phyloP scores from a whole-genome alignment of 2,888 invertebrate species.

The Sisyra terminalis region DNA sequence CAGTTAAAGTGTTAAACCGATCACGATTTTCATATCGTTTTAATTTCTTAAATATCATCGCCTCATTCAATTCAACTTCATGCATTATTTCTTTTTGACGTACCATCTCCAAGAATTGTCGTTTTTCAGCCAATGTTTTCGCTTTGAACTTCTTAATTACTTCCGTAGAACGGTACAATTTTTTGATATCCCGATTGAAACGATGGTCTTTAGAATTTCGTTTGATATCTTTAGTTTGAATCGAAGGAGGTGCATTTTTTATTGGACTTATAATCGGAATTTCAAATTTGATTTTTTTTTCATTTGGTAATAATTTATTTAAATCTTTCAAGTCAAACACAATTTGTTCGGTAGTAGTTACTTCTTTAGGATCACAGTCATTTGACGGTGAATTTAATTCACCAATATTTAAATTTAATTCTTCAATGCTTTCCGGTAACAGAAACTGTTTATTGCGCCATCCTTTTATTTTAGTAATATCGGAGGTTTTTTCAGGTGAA shows the following conservation, averaged over 20 bases:
- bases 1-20: constrained; percentile 25
- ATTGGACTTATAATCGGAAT: constrained; percentile 20
- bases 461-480: constrained; percentile 25
- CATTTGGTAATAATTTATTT: constrained; percentile 32
- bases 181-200: constrained; percentile 3
- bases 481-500: constrained; percentile 21
- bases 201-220: constrained; percentile 6
- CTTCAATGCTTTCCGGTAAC: constrained; percentile 5
- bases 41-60: constrained; percentile 18
- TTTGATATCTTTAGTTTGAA: background rate
- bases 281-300: constrained; percentile 26
- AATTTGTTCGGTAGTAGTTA: constrained; percentile 15
- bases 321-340: constrained; percentile 31
- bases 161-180: background rate
- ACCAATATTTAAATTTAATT: too few species aligned
- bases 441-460: constrained; percentile 19
- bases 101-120: constrained; percentile 25
- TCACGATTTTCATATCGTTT: constrained; percentile 9
- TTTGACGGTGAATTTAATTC: background rate
- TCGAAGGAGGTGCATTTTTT: too few species aligned
- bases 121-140: constrained; percentile 35
- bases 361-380: background rate
- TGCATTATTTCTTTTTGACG: constrained; percentile 22
- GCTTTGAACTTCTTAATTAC: constrained; percentile 20
- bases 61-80: constrained; percentile 27